These are phyloP conservation scores for Lathamus discolor DNA, from an alignment of 2,113 vertebrate species.

Conservation along the genomic window DNA sequence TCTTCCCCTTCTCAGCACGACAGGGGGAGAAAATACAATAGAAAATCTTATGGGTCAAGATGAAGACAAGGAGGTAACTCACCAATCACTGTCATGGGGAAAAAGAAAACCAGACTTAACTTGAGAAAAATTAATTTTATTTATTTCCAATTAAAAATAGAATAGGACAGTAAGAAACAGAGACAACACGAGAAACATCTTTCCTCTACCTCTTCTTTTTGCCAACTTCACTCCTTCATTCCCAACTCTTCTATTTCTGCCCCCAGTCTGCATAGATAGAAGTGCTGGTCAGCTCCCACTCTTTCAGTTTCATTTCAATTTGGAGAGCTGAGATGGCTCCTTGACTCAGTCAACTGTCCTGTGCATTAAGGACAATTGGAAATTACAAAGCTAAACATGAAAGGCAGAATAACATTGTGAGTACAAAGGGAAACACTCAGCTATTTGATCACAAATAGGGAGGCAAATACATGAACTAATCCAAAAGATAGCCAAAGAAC, in stretches of 20 bases:
- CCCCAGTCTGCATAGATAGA: not conserved
- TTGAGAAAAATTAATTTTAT: not conserved
- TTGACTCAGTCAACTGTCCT: not conserved
- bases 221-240: not conserved
- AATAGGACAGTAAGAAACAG: not conserved
- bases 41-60: not conserved
- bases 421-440: not conserved
- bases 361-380: not conserved
- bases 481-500: not conserved
- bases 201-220: not conserved
- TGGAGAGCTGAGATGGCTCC: not conserved
- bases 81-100: not conserved
- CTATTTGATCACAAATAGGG: not conserved
- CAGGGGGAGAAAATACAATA: not conserved
- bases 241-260: not conserved
- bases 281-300: not conserved
- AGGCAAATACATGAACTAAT: not conserved
- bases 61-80: not conserved
- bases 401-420: not conserved
- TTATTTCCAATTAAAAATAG: not conserved
- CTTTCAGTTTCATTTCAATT: not conserved
- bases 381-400: not conserved
- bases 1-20: not conserved
- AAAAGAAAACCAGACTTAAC: fast-evolving
- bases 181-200: not conserved